Evolutionary conservation across 64 coral and sea anemone genomes (phyloP).

Genomic region (Stichodactyla mertensii): DNA sequence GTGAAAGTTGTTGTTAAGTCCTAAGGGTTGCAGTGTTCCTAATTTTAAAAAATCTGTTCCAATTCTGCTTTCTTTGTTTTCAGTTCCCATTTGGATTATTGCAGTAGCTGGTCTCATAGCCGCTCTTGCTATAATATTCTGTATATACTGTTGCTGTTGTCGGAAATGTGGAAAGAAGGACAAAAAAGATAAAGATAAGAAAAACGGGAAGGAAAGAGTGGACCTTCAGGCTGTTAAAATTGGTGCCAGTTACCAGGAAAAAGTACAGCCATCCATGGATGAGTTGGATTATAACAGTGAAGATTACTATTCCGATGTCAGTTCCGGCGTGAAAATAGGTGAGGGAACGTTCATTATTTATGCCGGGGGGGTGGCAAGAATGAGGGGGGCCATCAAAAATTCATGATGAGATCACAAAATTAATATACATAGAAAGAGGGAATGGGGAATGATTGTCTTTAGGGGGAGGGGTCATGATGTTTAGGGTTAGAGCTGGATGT

Average conservation of each 20-base stretch:
- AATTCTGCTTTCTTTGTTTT: neutral
- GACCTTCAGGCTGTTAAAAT: constrained; percentile 84
- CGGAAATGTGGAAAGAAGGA: constrained; percentile 71
- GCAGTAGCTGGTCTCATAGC: constrained; percentile 39
- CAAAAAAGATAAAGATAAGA: constrained; percentile 76
- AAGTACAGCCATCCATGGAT: constrained; percentile 94
- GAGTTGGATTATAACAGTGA: constrained; percentile 98
- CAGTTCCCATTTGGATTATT: constrained; percentile 80
- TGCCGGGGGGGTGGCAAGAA: no score
- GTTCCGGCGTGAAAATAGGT: constrained; percentile 89
- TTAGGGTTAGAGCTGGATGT: no score
- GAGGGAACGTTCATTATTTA: neutral
- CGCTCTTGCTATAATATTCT: constrained; percentile 39
- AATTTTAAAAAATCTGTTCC: no score
- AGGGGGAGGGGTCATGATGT: no score
- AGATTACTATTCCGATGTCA: constrained; percentile 70
- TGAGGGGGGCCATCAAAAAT: no score
- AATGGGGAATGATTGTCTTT: no score
- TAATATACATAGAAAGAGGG: no score
- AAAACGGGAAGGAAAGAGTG: constrained; percentile 71
- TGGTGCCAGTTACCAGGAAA: constrained; percentile 91
- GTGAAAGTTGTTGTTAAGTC: no score
- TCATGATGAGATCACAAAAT: no score
- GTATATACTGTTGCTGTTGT: constrained; percentile 68
- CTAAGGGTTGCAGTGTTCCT: no score